These are phyloP conservation scores for Pitta sordida DNA, from an alignment of 2,113 vertebrate species.

Conservation along the genomic window DNA sequence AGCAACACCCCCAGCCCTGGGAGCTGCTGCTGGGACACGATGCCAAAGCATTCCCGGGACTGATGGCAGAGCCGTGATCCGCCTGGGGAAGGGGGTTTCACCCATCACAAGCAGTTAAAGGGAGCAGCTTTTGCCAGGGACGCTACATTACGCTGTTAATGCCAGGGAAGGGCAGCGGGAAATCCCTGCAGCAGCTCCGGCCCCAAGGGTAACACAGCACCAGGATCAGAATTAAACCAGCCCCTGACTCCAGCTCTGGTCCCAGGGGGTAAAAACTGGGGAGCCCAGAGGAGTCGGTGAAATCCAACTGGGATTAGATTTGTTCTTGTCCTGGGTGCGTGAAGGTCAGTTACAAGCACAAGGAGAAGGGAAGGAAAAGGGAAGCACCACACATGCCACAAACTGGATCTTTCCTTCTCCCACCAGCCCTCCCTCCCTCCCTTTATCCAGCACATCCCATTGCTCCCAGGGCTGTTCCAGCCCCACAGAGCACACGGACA, in stretches of 20 bases:
- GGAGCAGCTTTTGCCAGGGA: background rate
- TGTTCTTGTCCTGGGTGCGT: background rate
- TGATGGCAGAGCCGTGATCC: no score
- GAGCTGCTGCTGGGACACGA: background rate
- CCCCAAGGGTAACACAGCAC: background rate
- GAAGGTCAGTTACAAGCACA: background rate
- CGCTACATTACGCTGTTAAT: background rate
- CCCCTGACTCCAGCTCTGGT: accelerated
- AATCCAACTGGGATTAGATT: background rate
- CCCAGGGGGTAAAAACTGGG: background rate
- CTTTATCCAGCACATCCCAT: background rate
- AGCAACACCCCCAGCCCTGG: no score
- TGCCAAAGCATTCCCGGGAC: background rate
- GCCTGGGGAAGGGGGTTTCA: no score
- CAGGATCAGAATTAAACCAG: accelerated
- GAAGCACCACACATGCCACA: background rate
- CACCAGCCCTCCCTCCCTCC: background rate
- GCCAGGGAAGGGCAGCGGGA: background rate
- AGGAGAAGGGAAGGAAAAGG: slow-evolving; percentile 3
- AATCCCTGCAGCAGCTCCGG: accelerated
- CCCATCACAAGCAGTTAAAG: background rate
- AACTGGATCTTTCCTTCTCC: background rate
- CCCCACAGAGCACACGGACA: background rate
- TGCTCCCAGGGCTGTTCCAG: background rate
- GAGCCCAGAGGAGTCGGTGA: background rate